Evolutionary conservation across 2,113 vertebrate species (phyloP).

Genomic region (Chascanopsetta lugubris): DNA sequence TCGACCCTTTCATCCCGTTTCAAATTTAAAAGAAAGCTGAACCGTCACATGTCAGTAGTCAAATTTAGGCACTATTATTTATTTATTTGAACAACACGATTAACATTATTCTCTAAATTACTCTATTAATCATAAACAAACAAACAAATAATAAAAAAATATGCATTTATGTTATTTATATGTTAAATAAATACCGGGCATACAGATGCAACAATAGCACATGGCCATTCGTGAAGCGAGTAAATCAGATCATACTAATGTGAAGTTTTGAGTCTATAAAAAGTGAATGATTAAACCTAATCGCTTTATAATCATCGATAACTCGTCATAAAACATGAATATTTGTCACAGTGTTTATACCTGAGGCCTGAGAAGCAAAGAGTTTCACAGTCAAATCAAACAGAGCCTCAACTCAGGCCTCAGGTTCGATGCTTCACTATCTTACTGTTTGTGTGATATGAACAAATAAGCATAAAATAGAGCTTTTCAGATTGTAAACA

Average conservation of each 20-base stretch:
- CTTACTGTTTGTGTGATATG: background rate
- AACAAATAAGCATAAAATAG: background rate
- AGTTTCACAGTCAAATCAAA: conserved; percentile 12
- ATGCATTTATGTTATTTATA: too few species aligned
- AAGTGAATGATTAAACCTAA: conserved; percentile 59
- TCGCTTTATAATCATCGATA: conserved; percentile 45
- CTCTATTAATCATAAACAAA: too few species aligned
- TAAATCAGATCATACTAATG: background rate
- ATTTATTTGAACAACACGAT: too few species aligned
- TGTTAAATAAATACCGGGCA: too few species aligned
- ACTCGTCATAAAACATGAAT: conserved; percentile 39
- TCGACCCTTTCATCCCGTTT: too few species aligned
- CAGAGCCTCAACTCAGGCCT: background rate
- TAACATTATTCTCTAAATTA: too few species aligned
- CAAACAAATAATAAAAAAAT: too few species aligned
- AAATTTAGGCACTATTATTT: too few species aligned
- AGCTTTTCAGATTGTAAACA: background rate
- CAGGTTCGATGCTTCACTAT: background rate
- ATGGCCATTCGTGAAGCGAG: too few species aligned
- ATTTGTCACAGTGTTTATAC: background rate
- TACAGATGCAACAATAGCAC: too few species aligned
- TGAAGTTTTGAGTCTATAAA: conserved; percentile 6
- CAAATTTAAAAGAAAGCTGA: too few species aligned
- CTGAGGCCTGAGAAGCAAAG: background rate
- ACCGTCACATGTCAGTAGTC: too few species aligned